Percentiles rank a stretch among this genome's conserved stretches.
These are phyloP conservation scores for Nothoprocta perdicaria DNA, from an alignment of 2,113 vertebrate species.

Conservation along the genomic window DNA sequence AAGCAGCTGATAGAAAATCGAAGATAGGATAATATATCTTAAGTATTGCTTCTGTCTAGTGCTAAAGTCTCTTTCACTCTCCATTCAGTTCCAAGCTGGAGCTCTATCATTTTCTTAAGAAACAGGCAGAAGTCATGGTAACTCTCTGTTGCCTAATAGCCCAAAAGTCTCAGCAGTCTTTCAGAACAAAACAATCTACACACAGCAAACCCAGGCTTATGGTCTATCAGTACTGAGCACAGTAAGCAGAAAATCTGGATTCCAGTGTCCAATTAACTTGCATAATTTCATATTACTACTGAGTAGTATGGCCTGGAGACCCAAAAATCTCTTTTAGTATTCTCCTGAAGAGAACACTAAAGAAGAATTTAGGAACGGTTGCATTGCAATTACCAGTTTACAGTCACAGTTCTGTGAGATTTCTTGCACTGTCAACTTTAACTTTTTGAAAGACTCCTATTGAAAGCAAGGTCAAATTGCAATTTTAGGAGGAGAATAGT, in stretches of 20 bases:
- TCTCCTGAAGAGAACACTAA: not conserved
- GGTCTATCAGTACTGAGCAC: not conserved
- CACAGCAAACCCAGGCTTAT: not conserved
- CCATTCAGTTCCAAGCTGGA: not conserved
- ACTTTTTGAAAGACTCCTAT: conserved; percentile 64
- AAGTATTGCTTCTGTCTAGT: not conserved
- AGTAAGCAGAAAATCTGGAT: not conserved
- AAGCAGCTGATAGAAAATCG: not conserved
- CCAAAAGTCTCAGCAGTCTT: not conserved
- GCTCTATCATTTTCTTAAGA: not conserved
- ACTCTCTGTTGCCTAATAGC: not conserved
- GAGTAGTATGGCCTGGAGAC: not conserved
- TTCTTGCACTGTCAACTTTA: conserved; percentile 54
- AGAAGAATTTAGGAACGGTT: not conserved
- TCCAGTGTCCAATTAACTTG: not conserved
- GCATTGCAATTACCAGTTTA: conserved; percentile 33
- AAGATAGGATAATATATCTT: not conserved
- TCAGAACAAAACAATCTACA: not conserved
- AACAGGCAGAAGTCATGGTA: not conserved
- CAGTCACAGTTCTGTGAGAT: conserved; percentile 28
- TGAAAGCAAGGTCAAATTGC: conserved; percentile 65
- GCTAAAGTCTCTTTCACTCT: not conserved
- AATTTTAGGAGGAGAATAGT: conserved; percentile 72
- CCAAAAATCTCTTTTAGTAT: not conserved
- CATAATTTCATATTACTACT: not conserved